A percentile compares a stretch with the other conserved stretches of the same genome.
These are phyloP conservation scores for Erpetoichthys calabaricus DNA, from an alignment of 2,797 vertebrate genomes.

Conservation along the genomic window DNA sequence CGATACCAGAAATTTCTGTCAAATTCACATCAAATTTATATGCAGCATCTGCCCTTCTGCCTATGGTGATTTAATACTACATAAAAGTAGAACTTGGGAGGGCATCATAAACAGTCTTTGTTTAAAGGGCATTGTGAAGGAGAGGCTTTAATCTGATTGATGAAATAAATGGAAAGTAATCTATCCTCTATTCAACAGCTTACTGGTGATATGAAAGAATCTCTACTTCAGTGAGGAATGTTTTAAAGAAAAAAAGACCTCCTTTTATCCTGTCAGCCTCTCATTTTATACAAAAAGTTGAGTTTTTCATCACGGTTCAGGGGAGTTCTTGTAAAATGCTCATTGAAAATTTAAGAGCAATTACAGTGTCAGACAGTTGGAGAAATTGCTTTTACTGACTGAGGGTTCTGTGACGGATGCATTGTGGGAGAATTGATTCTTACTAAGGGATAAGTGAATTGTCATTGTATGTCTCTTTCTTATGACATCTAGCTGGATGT, in stretches of 20 bases:
- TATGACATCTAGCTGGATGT: slow-evolving; percentile 84
- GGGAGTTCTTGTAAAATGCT: slow-evolving; percentile 77
- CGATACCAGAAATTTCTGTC: slow-evolving; percentile 36
- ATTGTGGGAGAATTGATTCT: slow-evolving; percentile 95
- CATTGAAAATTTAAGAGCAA: slow-evolving; percentile 86
- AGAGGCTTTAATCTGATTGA: slow-evolving; percentile 71
- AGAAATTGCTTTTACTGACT: slow-evolving; percentile 81
- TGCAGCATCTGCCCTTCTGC: slow-evolving; percentile 32
- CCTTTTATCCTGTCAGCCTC: slow-evolving; percentile 75
- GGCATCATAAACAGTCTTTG: slow-evolving; percentile 64
- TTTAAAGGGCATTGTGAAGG: slow-evolving; percentile 67
- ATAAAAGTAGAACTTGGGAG: slow-evolving; percentile 55
- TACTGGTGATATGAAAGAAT: slow-evolving; percentile 72
- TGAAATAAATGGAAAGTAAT: slow-evolving; percentile 73
- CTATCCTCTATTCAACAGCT: slow-evolving; percentile 70
- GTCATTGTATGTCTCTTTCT: slow-evolving; percentile 90
- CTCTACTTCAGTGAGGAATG: slow-evolving; percentile 53
- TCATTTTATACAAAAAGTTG: slow-evolving; percentile 70
- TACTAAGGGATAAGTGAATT: slow-evolving; percentile 89
- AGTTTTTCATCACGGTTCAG: slow-evolving; percentile 81
- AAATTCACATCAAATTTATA: slow-evolving; percentile 51
- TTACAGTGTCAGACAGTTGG: slow-evolving; percentile 88
- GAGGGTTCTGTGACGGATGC: slow-evolving; percentile 90
- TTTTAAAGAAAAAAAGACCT: slow-evolving; percentile 59
- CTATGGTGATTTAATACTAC: slow-evolving; percentile 52